Evolutionary conservation across 2,888 invertebrate genomes (phyloP).

Genomic region (Thereva unica): DNA sequence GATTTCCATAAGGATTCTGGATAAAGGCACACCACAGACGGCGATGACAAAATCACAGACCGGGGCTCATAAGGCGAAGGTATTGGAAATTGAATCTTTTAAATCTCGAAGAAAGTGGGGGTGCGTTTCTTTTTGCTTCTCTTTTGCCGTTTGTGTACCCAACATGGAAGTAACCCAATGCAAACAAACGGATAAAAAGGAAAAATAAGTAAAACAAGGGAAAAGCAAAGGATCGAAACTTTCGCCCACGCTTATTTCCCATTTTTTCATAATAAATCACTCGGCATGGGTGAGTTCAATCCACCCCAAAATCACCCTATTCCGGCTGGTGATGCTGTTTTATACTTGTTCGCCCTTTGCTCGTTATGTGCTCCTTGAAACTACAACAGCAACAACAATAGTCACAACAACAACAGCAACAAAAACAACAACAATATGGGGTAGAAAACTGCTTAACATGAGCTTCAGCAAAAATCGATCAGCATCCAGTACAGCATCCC

Average conservation of each 20-base stretch:
- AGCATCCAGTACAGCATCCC: slow-evolving; percentile 28
- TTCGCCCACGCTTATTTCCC: slow-evolving; percentile 24
- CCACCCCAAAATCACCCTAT: slow-evolving; percentile 34
- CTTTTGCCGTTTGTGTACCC: neutral
- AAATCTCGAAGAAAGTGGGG: slow-evolving; percentile 4
- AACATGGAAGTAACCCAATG: slow-evolving; percentile 2
- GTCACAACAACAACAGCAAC: slow-evolving; percentile 15
- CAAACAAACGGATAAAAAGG: neutral
- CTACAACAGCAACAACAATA: slow-evolving; percentile 34
- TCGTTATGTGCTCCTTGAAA: slow-evolving; percentile 36
- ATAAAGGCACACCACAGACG: too few species aligned
- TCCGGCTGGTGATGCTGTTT: slow-evolving; percentile 32
- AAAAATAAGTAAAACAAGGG: neutral
- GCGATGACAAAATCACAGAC: neutral
- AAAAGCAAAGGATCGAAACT: slow-evolving; percentile 7
- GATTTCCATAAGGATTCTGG: too few species aligned
- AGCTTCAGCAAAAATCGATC: slow-evolving; percentile 39
- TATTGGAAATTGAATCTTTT: neutral
- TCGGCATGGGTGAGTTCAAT: slow-evolving; percentile 26
- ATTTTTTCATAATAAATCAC: slow-evolving; percentile 31
- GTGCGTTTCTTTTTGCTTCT: neutral
- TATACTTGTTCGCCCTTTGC: slow-evolving; percentile 27
- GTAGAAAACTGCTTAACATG: slow-evolving; percentile 37
- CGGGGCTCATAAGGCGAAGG: neutral
- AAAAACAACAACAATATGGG: slow-evolving; percentile 15